Evolutionary conservation across 2,797 vertebrate genomes (phyloP).

Genomic region (Cyclopterus lumpus): DNA sequence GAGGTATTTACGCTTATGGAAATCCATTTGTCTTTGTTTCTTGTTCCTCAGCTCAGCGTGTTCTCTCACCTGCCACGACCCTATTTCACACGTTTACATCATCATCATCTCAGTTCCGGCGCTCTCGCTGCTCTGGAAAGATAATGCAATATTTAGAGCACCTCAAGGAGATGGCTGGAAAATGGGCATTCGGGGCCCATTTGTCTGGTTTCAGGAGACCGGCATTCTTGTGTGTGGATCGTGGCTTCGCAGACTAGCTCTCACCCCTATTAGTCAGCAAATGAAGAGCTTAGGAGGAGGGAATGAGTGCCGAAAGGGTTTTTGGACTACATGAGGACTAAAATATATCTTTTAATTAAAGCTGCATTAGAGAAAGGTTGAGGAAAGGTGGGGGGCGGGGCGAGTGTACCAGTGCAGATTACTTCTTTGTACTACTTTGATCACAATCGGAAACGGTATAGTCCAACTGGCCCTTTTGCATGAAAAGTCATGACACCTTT

Average conservation of each 20-base stretch:
- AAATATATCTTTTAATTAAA: neutral
- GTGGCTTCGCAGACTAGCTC: neutral
- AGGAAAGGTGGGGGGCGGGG: neutral
- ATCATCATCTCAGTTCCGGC: conserved; percentile 6
- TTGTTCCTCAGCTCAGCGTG: too few relatives aligned
- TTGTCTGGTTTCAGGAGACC: neutral
- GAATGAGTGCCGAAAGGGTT: neutral
- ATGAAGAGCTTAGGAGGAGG: neutral
- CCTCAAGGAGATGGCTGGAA: neutral
- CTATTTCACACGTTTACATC: conserved; percentile 34
- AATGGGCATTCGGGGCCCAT: neutral
- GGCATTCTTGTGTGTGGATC: neutral
- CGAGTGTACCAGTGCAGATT: too few relatives aligned
- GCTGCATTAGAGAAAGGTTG: neutral
- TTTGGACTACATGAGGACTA: neutral
- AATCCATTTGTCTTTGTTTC: too few relatives aligned
- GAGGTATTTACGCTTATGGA: too few relatives aligned
- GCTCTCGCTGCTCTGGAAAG: neutral
- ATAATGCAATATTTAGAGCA: neutral
- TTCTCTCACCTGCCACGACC: neutral
- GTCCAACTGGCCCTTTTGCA: neutral
- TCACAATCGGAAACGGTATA: neutral
- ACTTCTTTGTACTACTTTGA: neutral
- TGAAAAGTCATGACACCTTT: neutral
- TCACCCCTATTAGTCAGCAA: neutral